A percentile compares a stretch with the other conserved stretches of the same genome.
Evolutionary conservation across 2,113 vertebrate species (phyloP).

Genomic region (Oreochromis spilurus): DNA sequence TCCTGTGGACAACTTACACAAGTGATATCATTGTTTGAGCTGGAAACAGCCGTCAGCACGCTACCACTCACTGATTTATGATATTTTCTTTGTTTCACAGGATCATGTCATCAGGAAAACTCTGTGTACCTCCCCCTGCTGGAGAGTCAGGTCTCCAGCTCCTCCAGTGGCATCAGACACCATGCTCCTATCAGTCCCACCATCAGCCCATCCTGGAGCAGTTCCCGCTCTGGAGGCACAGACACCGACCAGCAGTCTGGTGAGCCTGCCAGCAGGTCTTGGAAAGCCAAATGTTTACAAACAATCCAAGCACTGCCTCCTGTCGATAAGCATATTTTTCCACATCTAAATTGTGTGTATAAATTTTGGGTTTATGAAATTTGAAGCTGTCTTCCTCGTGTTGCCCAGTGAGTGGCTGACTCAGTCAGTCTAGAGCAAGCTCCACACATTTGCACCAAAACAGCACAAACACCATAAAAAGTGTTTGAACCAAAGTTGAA

Average conservation of each 20-base stretch:
- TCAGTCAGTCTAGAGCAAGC: background rate
- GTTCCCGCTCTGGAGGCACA: constrained; percentile 24
- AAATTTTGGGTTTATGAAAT: background rate
- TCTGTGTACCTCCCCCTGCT: constrained; percentile 46
- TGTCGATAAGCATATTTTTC: background rate
- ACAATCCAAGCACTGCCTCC: background rate
- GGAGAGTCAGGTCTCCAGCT: constrained; percentile 16
- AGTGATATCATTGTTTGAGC: background rate
- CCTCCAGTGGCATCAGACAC: background rate
- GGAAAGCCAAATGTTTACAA: background rate
- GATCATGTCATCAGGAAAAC: constrained; percentile 46
- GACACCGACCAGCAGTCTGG: constrained; percentile 31
- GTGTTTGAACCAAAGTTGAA: background rate
- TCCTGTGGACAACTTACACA: background rate
- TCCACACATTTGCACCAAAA: background rate
- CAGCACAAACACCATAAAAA: background rate
- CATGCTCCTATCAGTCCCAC: background rate
- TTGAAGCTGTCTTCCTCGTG: background rate
- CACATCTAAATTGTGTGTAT: background rate
- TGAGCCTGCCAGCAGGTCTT: constrained; percentile 20
- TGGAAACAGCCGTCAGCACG: background rate
- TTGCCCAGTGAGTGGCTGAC: background rate
- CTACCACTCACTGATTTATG: background rate
- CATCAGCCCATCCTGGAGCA: constrained; percentile 58
- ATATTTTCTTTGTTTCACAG: constrained; percentile 24